These are phyloP conservation scores for Danio albolineatus DNA, from an alignment of 2,797 vertebrate genomes.

Conservation along the genomic window DNA sequence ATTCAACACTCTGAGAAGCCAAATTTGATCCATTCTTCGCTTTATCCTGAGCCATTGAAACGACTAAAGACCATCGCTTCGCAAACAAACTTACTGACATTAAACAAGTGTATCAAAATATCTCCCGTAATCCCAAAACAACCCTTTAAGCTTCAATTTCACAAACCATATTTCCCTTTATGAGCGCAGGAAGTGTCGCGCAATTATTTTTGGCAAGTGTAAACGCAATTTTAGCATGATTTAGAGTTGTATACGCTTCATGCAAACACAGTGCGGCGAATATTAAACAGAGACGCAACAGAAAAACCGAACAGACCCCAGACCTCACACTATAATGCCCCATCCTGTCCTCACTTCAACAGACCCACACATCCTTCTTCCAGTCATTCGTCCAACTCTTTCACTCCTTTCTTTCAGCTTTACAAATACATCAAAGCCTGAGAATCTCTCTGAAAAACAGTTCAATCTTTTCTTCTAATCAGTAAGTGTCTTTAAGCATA, in stretches of 20 bases:
- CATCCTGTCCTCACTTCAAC: background rate
- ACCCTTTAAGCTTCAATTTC: background rate
- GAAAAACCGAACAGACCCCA: conserved; percentile 34
- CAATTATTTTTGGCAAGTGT: conserved; percentile 10
- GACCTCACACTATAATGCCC: conserved; percentile 33
- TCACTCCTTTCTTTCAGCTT: conserved; percentile 18
- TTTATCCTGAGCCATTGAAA: background rate
- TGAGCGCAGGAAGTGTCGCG: background rate
- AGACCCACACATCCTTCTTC: conserved; percentile 15
- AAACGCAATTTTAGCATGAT: conserved; percentile 43
- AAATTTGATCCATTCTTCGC: background rate
- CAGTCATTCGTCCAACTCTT: background rate
- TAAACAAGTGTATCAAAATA: background rate
- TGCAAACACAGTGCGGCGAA: conserved; percentile 37
- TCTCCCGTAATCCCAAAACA: background rate
- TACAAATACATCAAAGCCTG: conserved; percentile 23
- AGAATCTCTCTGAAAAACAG: conserved; percentile 14
- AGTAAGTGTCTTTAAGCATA: background rate
- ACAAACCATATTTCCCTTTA: background rate
- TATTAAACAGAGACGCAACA: conserved; percentile 36
- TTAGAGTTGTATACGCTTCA: conserved; percentile 42
- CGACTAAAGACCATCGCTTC: background rate
- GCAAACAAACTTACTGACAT: background rate
- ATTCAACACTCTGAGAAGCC: background rate
- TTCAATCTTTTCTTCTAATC: conserved; percentile 40